Evolutionary conservation across 2,797 vertebrate genomes (phyloP), one percentile per base, ranked within the genome.

Genomic region (Sebastes elongatus): DNA sequence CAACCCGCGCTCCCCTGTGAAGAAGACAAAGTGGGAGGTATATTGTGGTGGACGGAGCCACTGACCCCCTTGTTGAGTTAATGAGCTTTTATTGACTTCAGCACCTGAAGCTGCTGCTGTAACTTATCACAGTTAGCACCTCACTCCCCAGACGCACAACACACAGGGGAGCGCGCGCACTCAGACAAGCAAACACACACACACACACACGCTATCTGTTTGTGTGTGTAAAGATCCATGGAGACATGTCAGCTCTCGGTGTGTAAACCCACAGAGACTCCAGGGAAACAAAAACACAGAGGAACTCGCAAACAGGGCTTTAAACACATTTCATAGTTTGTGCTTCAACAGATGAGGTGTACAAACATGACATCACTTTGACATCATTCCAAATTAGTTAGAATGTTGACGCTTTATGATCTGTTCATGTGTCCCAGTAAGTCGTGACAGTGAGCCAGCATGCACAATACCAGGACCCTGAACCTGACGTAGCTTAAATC

Each of bases 51-150:
- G 92, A 94, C 85, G 76, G 75, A 92, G 87, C 91, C 86, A 86
- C 92, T 94, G 95, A 95, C 94, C 95, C 91, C 88, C 93, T 91
- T 87, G 91, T 93, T 92, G 91, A 89, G 92, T 90, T 96, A 96
- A 96, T 96, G 95, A 95, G 95, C 90, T 94, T 96, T 96, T 96
- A 96, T 96, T 96, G 96, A 96, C 95, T 95, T 49, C 86, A 94
- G 92, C 88, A 93, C 92, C 92, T 90, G 94, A 92, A 93, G 93
- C 92, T 83, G 87, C 92, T 89, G 90, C 94, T 93, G 93, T 88
- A 96, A 96, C 95, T 96, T 96, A 96, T 96, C 95, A 96, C 92
- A 77, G 93, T 95, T 95, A 96, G 93, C 80, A 52, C 84, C 90
- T 78, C 82, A 52, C 84, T 94, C 93, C 88, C 85, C 52, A 49